A percentile compares a stretch with the other conserved stretches of the same genome.
phyloP scores from a whole-genome alignment of 1,140 invertebrate genomes.

The Idris sp. region DNA sequence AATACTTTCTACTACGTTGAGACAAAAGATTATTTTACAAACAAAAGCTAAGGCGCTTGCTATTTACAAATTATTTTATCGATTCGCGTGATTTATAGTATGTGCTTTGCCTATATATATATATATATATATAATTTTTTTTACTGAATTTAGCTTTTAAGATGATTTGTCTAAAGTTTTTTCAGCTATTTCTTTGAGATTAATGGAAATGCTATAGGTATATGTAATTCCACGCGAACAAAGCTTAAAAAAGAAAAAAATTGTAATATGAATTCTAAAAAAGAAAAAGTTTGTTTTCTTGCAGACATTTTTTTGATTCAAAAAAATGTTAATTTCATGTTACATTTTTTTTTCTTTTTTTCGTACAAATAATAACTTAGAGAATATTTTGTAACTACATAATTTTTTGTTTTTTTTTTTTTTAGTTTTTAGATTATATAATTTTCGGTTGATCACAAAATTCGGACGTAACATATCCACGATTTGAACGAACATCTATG shows the following conservation, averaged over 20 bases:
- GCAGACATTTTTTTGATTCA: conserved; percentile 21
- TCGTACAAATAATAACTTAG: too few species aligned
- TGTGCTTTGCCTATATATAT: conserved; percentile 9
- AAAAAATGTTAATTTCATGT: conserved; percentile 23
- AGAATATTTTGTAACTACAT: too few species aligned
- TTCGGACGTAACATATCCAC: conserved; percentile 48
- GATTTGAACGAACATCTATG: conserved; percentile 39
- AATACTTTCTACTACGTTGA: conserved; percentile 9
- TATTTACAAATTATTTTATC: conserved; percentile 40
- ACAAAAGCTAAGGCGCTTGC: conserved; percentile 20
- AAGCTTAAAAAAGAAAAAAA: too few species aligned
- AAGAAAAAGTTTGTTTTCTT: too few species aligned
- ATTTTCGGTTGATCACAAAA: conserved; percentile 37
- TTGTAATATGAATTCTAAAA: too few species aligned
- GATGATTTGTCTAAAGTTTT: conserved; percentile 8
- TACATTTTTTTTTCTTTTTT: neutral
- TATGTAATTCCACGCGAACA: too few species aligned
- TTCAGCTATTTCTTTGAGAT: conserved; percentile 16
- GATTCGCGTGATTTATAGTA: conserved; percentile 17
- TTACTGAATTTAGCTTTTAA: too few species aligned
- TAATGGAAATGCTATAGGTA: conserved; percentile 28
- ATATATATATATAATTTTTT: too few species aligned
- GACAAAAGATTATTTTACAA: conserved; percentile 16
- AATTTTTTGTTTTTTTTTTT: too few species aligned
- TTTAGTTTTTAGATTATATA: conserved; percentile 4